Conservation (phyloP, 2,888 invertebrate genomes). For the Erebia ligea region DNA sequence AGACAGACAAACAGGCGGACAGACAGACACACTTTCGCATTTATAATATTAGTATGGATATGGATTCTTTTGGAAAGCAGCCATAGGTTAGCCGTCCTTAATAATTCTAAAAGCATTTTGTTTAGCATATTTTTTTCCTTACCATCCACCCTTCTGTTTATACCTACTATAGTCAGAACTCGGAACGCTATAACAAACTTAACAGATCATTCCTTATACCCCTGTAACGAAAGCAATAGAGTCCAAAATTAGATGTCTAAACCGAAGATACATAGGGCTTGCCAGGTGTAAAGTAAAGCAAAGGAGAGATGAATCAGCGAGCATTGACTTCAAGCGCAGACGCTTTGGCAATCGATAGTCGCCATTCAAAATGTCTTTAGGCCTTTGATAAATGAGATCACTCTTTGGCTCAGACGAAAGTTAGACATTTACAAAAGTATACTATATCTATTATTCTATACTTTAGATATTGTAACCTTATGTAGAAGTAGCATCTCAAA, state of each 20-base stretch:
- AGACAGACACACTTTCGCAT: too few species aligned
- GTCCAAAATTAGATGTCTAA: conserved; percentile 13
- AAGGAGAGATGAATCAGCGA: conserved; percentile 57
- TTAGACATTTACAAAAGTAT: background rate
- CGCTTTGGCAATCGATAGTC: conserved; percentile 30
- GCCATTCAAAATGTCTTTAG: conserved; percentile 26
- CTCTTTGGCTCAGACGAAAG: conserved; percentile 1
- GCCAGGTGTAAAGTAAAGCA: conserved; percentile 44
- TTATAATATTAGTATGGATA: too few species aligned
- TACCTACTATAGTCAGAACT: too few species aligned
- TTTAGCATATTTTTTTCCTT: background rate
- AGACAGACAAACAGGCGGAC: too few species aligned
- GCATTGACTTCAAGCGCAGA: conserved; percentile 52
- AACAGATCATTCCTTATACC: background rate
- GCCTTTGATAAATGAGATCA: conserved; percentile 18
- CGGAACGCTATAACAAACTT: conserved; percentile 10
- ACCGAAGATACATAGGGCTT: conserved; percentile 26
- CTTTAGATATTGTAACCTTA: too few species aligned
- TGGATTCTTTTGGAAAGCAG: too few species aligned
- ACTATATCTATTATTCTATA: too few species aligned
- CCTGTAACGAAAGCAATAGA: conserved; percentile 10
- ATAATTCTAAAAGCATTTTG: background rate
- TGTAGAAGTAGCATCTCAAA: too few species aligned
- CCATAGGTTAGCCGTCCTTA: too few species aligned
- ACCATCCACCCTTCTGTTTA: background rate